Conservation (phyloP, 2,888 invertebrate species). For the Nomada lathburiana region DNA sequence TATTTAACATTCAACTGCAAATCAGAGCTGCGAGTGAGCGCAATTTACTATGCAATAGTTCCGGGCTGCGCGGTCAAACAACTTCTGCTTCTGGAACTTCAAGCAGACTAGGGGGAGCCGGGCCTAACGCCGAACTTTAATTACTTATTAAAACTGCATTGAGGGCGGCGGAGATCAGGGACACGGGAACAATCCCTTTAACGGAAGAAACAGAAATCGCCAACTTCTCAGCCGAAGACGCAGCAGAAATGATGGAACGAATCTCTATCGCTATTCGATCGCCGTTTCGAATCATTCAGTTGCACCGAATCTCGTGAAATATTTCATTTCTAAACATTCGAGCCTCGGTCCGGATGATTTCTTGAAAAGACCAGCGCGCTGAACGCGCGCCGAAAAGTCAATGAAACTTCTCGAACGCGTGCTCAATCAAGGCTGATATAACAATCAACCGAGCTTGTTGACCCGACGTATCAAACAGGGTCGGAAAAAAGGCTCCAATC, state of each 20-base stretch:
- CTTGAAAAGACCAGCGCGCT: neutral
- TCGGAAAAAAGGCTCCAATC: conserved; percentile 36
- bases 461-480: conserved; percentile 36
- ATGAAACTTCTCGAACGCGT: conserved; percentile 3
- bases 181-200: neutral
- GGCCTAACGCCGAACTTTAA: conserved; percentile 36
- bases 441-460: conserved; percentile 50
- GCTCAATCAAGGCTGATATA: conserved; percentile 24
- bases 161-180: neutral
- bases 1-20: conserved; percentile 38
- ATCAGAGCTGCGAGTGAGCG: conserved; percentile 32
- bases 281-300: too few species aligned
- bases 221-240: neutral
- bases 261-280: neutral
- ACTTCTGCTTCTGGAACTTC: conserved; percentile 41
- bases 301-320: neutral
- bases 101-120: conserved; percentile 36
- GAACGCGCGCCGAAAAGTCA: neutral
- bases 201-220: neutral
- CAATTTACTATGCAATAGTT: conserved; percentile 46
- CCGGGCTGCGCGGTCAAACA: conserved; percentile 34
- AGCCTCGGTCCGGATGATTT: neutral
- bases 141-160: conserved; percentile 34
- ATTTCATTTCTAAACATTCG: neutral
- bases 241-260: neutral